phyloP scores from a whole-genome alignment of 64 coral and sea anemone species.

The Catalaphyllia jardinei region DNA sequence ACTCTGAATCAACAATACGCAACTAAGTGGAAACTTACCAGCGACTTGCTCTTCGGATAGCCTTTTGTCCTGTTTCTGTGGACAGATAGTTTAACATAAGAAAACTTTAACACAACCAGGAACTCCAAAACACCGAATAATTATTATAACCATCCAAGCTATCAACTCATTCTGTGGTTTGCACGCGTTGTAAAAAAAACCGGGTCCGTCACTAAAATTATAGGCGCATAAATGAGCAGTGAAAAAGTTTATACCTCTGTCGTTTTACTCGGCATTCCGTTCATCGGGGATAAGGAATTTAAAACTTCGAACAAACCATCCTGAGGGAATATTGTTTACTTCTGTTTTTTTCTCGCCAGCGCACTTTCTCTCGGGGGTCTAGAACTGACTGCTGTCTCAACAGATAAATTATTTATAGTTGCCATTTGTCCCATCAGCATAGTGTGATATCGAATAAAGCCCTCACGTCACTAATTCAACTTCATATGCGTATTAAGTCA shows the following conservation, averaged over 20 bases:
- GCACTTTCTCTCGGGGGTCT: not conserved
- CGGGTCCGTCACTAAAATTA: not conserved
- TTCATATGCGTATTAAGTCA: not conserved
- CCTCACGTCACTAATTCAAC: not conserved
- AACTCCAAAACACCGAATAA: conserved; percentile 22
- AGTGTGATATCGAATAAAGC: not conserved
- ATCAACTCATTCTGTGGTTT: conserved; percentile 25
- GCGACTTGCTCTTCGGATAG: conserved; percentile 68
- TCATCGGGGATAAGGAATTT: conserved; percentile 8
- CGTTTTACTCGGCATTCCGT: conserved; percentile 33
- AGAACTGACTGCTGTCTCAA: not conserved
- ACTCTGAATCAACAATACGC: not conserved
- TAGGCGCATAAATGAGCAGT: not conserved
- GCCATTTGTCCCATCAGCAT: not conserved
- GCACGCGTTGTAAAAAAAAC: not conserved
- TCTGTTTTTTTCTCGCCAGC: not conserved
- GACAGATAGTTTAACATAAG: not conserved
- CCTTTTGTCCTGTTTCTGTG: conserved; percentile 41
- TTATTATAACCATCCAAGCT: not conserved
- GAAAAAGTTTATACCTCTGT: not conserved
- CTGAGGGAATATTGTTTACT: conserved; percentile 36
- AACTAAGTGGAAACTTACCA: conserved; percentile 33
- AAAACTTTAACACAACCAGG: conserved; percentile 17
- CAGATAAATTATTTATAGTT: conserved; percentile 46
- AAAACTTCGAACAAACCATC: conserved; percentile 8